Evolutionary conservation across 2,113 vertebrate species (phyloP).

Genomic region (Butorides virescens): DNA sequence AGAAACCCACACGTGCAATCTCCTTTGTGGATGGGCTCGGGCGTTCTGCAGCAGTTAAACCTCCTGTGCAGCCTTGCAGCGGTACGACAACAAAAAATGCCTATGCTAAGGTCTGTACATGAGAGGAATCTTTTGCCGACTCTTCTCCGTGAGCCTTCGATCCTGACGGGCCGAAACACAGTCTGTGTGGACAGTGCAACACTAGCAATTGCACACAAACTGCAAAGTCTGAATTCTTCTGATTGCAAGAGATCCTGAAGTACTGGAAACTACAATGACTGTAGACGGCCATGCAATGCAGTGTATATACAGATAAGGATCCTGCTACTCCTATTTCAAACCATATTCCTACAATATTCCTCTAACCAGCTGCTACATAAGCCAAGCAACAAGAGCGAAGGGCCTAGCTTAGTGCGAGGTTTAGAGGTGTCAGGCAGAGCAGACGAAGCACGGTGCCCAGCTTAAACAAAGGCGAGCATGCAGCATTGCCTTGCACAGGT

Average conservation of each 20-base stretch:
- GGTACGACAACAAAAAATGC: too few relatives aligned
- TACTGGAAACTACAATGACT: background rate
- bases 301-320: background rate
- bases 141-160: background rate
- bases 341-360: background rate
- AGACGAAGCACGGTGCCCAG: too few relatives aligned
- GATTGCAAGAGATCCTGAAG: background rate
- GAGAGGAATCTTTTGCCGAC: background rate
- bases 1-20: background rate
- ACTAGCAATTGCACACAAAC: background rate
- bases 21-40: rapidly evolving
- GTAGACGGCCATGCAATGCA: background rate
- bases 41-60: background rate
- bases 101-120: background rate
- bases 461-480: background rate
- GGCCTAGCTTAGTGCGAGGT: background rate
- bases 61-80: background rate
- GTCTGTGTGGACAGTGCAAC: background rate
- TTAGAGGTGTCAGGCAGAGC: background rate
- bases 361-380: background rate
- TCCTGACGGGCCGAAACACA: background rate
- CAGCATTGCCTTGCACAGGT: background rate
- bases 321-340: background rate
- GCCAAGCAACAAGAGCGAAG: background rate
- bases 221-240: background rate